Conservation (phyloP, 2,113 vertebrate species). For the Callorhinus ursinus region DNA sequence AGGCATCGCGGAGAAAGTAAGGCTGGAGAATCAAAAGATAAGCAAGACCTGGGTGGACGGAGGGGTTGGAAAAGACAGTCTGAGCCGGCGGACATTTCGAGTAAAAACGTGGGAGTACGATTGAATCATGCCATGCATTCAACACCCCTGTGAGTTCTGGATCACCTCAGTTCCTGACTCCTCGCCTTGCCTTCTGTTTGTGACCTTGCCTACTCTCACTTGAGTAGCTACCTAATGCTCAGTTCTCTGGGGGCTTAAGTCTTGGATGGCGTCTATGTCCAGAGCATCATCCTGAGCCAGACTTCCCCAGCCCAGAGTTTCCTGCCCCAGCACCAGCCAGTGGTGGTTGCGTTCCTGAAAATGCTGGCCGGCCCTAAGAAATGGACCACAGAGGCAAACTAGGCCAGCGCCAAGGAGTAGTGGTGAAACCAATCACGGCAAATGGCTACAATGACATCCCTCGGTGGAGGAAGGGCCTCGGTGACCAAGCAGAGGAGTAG, state of each 20-base stretch:
- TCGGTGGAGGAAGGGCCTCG: not conserved
- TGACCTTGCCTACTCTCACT: not conserved
- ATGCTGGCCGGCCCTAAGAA: not conserved
- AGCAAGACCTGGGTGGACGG: not conserved
- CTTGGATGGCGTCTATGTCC: not conserved
- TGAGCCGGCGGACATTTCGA: not conserved
- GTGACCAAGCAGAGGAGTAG: not conserved
- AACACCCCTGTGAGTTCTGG: not conserved
- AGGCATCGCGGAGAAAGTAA: not conserved
- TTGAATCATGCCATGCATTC: not conserved
- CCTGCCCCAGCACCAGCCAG: not conserved
- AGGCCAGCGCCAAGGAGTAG: not conserved
- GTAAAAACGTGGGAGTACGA: not conserved
- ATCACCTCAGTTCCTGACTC: not conserved
- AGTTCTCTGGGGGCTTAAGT: not conserved
- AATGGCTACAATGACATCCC: slow-evolving; percentile 10
- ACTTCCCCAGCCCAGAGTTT: not conserved
- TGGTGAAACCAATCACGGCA: not conserved
- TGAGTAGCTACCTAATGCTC: not conserved
- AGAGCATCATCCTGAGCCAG: not conserved
- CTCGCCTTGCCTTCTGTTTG: not conserved
- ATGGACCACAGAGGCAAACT: not conserved
- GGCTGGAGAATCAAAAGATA: not conserved
- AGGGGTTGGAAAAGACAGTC: not conserved
- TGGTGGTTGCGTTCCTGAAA: slow-evolving; percentile 1